Evolutionary conservation across 2,113 vertebrate genomes (phyloP).

Genomic region (Potamarius usumacintae): DNA sequence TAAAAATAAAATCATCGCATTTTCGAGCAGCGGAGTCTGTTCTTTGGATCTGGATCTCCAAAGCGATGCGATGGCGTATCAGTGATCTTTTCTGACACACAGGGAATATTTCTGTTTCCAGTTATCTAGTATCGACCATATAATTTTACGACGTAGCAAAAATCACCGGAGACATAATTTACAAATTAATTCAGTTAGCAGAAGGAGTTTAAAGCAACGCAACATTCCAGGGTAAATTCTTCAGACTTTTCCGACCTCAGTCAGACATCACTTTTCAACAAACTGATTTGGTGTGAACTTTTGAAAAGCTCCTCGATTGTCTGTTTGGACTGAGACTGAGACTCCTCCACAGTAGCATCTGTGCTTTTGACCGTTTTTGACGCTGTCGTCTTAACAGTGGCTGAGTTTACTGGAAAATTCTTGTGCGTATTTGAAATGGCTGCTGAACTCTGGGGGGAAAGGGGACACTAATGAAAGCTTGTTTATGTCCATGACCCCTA

Average conservation of each 20-base stretch:
- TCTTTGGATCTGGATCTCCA: background rate
- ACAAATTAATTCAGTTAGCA: conserved; percentile 21
- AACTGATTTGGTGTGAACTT: background rate
- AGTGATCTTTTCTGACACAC: background rate
- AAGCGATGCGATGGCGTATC: background rate
- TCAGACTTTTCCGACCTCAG: background rate
- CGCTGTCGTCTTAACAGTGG: background rate
- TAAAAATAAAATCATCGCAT: background rate
- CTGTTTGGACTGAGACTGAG: background rate
- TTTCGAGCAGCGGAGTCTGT: background rate
- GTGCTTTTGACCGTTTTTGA: background rate
- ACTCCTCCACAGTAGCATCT: background rate
- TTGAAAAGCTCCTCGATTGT: background rate
- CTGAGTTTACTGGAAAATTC: conserved; percentile 47
- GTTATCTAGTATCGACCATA: background rate
- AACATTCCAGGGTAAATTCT: background rate
- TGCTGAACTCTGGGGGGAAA: conserved; percentile 35
- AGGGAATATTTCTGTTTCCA: background rate
- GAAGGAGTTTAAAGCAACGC: background rate
- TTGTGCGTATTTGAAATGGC: conserved; percentile 60
- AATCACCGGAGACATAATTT: conserved; percentile 7
- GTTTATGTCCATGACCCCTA: conserved; percentile 59
- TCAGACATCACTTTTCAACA: too few species aligned
- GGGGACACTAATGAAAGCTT: conserved; percentile 62
- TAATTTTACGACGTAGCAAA: conserved; percentile 13